These are phyloP conservation scores for Gonatopus flavifemur DNA, from an alignment of 1,140 invertebrate species.

Conservation along the genomic window DNA sequence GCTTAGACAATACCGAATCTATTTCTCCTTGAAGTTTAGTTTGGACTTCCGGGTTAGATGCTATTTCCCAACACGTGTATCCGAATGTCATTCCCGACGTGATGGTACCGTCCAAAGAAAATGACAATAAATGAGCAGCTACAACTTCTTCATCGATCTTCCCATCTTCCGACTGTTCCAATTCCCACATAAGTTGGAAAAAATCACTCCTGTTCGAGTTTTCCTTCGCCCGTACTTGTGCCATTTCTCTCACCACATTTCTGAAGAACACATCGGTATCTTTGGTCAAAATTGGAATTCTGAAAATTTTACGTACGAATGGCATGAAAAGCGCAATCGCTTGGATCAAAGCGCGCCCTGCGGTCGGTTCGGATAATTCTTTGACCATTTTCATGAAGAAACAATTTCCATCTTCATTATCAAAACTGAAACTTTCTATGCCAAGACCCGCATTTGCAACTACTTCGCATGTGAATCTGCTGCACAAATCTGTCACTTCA, in stretches of 20 bases:
- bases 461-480: slow-evolving; percentile 54
- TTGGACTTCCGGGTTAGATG: slow-evolving; percentile 11
- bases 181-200: slow-evolving; percentile 24
- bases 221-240: slow-evolving; percentile 7
- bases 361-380: slow-evolving; percentile 24
- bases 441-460: slow-evolving; percentile 56
- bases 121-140: slow-evolving; percentile 16
- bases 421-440: slow-evolving; percentile 31
- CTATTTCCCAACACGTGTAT: slow-evolving; percentile 6
- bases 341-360: slow-evolving; percentile 10
- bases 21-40: slow-evolving; percentile 22
- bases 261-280: slow-evolving; percentile 15
- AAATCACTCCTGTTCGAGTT: slow-evolving; percentile 20
- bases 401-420: slow-evolving; percentile 5
- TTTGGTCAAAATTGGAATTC: slow-evolving; percentile 8
- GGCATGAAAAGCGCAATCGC: slow-evolving; percentile 16
- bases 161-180: slow-evolving; percentile 21
- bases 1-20: background rate
- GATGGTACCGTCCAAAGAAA: slow-evolving; percentile 24
- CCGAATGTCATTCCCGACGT: slow-evolving; percentile 4
- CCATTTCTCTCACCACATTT: slow-evolving; percentile 9
- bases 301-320: background rate
- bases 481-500: slow-evolving; percentile 40
- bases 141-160: slow-evolving; percentile 11
- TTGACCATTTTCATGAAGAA: slow-evolving; percentile 25